phyloP scores from a whole-genome alignment of 2,113 vertebrate species.

The Campylomormyrus numenius region DNA sequence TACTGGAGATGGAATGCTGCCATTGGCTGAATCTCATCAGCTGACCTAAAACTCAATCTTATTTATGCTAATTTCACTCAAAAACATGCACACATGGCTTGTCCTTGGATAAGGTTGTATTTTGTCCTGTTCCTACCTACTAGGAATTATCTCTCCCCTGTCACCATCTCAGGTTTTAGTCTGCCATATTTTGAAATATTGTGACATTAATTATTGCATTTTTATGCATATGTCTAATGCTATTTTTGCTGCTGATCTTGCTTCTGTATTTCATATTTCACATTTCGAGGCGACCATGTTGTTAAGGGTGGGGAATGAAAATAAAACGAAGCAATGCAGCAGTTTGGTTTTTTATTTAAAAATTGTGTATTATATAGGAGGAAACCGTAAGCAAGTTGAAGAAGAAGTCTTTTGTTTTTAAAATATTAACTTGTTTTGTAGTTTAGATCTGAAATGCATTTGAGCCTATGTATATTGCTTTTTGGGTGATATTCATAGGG shows the following conservation, averaged over 20 bases:
- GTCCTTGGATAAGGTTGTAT: neutral
- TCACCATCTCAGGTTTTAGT: neutral
- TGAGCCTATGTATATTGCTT: neutral
- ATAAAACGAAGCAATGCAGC: neutral
- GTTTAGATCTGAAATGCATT: neutral
- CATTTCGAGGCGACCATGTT: neutral
- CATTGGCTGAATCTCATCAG: neutral
- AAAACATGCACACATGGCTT: neutral
- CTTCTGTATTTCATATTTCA: neutral
- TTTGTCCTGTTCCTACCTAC: neutral
- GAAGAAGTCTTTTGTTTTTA: neutral
- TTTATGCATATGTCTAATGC: neutral
- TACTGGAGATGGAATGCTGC: neutral
- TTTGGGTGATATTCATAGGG: neutral
- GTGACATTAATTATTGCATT: constrained; percentile 3
- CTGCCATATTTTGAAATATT: neutral
- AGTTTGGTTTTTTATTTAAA: neutral
- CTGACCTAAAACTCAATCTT: neutral
- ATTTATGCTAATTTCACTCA: neutral
- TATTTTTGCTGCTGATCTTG: neutral
- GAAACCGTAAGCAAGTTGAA: neutral
- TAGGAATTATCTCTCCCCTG: neutral
- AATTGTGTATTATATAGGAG: neutral
- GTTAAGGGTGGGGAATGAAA: neutral
- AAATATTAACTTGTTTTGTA: neutral